phyloP scores from a whole-genome alignment of 2,797 vertebrate species.

The Enteromius anoplus region DNA sequence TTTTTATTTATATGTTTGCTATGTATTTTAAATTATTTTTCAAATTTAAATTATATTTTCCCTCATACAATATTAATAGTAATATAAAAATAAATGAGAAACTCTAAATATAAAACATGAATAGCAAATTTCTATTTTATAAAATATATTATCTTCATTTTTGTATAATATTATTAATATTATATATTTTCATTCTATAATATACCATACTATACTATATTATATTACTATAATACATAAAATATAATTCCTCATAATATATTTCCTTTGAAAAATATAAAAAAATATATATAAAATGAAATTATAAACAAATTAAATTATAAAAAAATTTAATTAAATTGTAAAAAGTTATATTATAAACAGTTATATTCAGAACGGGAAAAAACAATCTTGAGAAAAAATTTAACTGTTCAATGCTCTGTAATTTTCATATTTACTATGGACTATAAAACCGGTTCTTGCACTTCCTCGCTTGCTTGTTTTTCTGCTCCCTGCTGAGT shows the following conservation, averaged over 20 bases:
- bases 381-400: not conserved
- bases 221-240: not conserved
- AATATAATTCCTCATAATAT: not conserved
- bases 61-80: no score
- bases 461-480: slow-evolving; percentile 4
- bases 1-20: no score
- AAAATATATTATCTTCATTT: not conserved
- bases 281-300: no score
- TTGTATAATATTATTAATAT: not conserved
- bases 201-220: no score
- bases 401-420: not conserved
- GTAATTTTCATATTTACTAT: not conserved
- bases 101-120: no score
- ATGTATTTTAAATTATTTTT: no score
- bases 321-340: no score
- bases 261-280: not conserved
- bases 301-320: no score
- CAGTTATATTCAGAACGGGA: not conserved
- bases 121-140: not conserved
- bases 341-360: no score
- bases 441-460: not conserved
- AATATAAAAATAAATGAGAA: no score
- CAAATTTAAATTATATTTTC: not conserved
- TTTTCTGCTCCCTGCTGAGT: slow-evolving; percentile 59
- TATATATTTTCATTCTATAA: no score